These are phyloP conservation scores for Tenebrio molitor DNA, from an alignment of 1,140 invertebrate genomes.

Conservation along the genomic window DNA sequence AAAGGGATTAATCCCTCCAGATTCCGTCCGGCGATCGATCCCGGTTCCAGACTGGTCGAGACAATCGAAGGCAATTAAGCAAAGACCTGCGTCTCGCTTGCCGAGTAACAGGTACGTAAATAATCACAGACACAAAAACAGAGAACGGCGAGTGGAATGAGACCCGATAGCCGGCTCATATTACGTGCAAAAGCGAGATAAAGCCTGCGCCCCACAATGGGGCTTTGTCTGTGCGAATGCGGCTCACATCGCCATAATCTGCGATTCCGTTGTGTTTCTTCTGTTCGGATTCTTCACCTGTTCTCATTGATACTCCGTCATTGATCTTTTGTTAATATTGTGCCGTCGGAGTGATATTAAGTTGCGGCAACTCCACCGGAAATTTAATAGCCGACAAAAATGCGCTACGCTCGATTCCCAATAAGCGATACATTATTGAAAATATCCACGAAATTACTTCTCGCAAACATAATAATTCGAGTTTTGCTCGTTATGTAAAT, in stretches of 20 bases:
- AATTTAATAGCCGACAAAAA: slow-evolving; percentile 25
- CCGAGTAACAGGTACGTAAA: slow-evolving; percentile 1
- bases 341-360: neutral
- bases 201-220: slow-evolving; percentile 31
- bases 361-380: slow-evolving; percentile 13
- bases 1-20: slow-evolving; percentile 3
- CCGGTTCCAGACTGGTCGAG: neutral
- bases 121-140: slow-evolving; percentile 12
- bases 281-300: slow-evolving; percentile 31
- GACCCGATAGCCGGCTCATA: slow-evolving; percentile 5
- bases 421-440: neutral
- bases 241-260: slow-evolving; percentile 27
- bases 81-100: neutral
- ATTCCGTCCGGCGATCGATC: neutral
- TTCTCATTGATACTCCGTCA: slow-evolving; percentile 9
- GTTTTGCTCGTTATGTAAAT: too few species aligned
- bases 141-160: neutral
- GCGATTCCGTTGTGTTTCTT: slow-evolving; percentile 19
- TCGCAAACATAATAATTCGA: too few species aligned
- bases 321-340: slow-evolving; percentile 27
- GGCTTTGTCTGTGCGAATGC: slow-evolving; percentile 23
- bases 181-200: slow-evolving; percentile 37
- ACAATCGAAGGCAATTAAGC: slow-evolving; percentile 8
- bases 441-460: neutral
- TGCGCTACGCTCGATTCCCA: neutral